Conservation (phyloP, 1,140 invertebrate species). For the Drosophila grimshawi region DNA sequence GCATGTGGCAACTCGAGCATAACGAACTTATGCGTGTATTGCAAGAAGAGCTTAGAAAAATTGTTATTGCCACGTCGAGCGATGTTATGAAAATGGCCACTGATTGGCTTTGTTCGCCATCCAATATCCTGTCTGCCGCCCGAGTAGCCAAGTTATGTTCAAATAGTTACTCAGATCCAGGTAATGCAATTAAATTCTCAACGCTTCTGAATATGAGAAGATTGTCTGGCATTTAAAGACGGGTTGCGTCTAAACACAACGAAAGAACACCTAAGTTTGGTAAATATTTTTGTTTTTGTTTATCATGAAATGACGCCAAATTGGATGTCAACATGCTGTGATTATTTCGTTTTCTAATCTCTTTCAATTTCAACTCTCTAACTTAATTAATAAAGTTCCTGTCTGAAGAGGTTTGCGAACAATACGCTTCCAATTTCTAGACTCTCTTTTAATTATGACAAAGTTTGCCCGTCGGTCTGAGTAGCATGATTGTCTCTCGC, state of each 20-base stretch:
- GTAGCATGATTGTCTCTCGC: constrained; percentile 51
- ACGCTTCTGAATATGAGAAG: neutral
- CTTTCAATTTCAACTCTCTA: too few species aligned
- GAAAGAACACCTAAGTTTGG: neutral
- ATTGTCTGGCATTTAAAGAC: neutral
- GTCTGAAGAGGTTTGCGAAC: too few species aligned
- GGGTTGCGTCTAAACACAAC: neutral
- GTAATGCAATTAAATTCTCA: constrained; percentile 14
- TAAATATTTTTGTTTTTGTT: too few species aligned
- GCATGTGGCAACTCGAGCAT: constrained; percentile 48
- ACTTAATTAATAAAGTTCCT: too few species aligned
- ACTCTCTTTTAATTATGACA: constrained; percentile 57
- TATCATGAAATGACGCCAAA: neutral
- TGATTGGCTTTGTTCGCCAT: constrained; percentile 67
- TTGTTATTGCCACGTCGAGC: constrained; percentile 40
- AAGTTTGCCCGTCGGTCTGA: constrained; percentile 60
- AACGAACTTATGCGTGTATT: constrained; percentile 58
- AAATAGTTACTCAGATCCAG: neutral
- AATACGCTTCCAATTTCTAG: constrained; percentile 8
- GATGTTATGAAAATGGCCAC: constrained; percentile 43
- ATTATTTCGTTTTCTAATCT: too few species aligned
- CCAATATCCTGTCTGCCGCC: neutral
- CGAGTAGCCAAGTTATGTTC: constrained; percentile 22
- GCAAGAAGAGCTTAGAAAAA: constrained; percentile 44
- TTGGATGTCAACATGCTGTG: constrained; percentile 5